Percentiles rank a stretch among this genome's conserved stretches.
Conservation (phyloP, 2,888 invertebrate species). For the Napeogenes inachia region DNA sequence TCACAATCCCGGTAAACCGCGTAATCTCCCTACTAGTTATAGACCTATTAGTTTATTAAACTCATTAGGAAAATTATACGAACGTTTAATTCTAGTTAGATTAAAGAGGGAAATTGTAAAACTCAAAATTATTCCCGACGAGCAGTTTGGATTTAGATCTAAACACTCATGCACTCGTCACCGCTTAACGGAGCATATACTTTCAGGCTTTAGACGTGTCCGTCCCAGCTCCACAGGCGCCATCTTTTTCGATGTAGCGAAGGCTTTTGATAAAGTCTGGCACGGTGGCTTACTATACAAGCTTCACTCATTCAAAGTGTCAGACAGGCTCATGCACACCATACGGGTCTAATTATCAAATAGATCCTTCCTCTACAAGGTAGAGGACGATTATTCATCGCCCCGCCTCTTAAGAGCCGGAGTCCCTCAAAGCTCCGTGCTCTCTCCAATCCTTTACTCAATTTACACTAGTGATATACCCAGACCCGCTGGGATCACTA, state of each 20-base stretch:
- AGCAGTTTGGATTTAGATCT: slow-evolving; percentile 28
- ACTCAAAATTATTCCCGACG: slow-evolving; percentile 12
- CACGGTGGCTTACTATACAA: slow-evolving; percentile 21
- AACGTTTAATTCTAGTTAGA: neutral
- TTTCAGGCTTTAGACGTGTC: too few species aligned
- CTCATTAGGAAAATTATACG: slow-evolving; percentile 8
- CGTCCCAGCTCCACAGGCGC: slow-evolving; percentile 6
- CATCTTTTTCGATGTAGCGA: slow-evolving; percentile 23
- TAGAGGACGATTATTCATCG: too few species aligned
- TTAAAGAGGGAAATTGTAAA: neutral
- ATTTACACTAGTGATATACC: too few species aligned
- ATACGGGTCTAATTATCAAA: slow-evolving; percentile 7
- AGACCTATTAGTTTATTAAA: slow-evolving; percentile 13
- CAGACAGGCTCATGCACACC: slow-evolving; percentile 5
- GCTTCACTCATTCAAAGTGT: slow-evolving; percentile 4
- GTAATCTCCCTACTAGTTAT: slow-evolving; percentile 10
- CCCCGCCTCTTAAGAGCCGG: too few species aligned
- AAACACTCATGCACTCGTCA: slow-evolving; percentile 18
- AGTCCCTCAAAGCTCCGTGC: too few species aligned
- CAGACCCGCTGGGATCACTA: too few species aligned
- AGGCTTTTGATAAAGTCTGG: slow-evolving; percentile 21
- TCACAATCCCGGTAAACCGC: slow-evolving; percentile 13
- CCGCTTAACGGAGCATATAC: slow-evolving; percentile 7
- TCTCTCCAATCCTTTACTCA: too few species aligned
- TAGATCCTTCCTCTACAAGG: neutral